Evolutionary conservation across 2,888 invertebrate species (phyloP), one percentile per base, ranked within the genome.

Genomic region (Syritta pipiens): DNA sequence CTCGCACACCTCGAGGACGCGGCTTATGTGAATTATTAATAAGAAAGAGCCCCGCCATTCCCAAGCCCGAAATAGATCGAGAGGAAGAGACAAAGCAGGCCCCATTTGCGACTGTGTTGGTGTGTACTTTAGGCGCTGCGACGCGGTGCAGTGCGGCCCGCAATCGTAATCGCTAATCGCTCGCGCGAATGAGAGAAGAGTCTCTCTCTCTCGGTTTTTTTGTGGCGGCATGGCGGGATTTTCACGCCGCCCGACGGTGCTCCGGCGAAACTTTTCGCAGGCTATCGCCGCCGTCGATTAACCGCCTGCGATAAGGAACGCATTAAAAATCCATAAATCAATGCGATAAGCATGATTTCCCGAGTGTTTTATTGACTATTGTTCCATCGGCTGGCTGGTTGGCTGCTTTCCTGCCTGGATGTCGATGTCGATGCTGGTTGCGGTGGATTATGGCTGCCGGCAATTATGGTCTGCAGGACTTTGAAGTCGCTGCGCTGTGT

Each of bases 291-390:
- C 79, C 62, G 69, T 67, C 67, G 75, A 68, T 81, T 74, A 48
- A 55, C 72, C 84, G 84, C 84, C 84, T 85, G 83, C 86, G 88
- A 88, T 89, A 88, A 88, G 87, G 86, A 86, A 88, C 89, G 86
- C 86, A 88, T 88, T 88, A 88, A 89, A 88, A 89, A 87, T 85
- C 86, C 88, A 88, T 88, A 88, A 88, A 88, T 88, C 88, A 89
- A 86, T 85, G 87, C 86, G 88, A 88, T 88, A 88, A 88, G 86
- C 88, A 88, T 88, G 89, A 88, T 88, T 88, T 85, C 82, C 88
- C 85, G 86, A 87, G 86, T 88, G 88, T 86, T 88, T 88, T 88
- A 88, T 88, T 88, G 88, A 86, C 88, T 87, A 88, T 88, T 88
- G 89, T 88, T 85, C 76, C 76, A 74, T 65, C 30, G 37, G 46